A percentile compares a stretch with the other conserved stretches of the same genome.
These are phyloP conservation scores for Alfaro cultratus DNA, from an alignment of 2,797 vertebrate genomes.

Conservation along the genomic window DNA sequence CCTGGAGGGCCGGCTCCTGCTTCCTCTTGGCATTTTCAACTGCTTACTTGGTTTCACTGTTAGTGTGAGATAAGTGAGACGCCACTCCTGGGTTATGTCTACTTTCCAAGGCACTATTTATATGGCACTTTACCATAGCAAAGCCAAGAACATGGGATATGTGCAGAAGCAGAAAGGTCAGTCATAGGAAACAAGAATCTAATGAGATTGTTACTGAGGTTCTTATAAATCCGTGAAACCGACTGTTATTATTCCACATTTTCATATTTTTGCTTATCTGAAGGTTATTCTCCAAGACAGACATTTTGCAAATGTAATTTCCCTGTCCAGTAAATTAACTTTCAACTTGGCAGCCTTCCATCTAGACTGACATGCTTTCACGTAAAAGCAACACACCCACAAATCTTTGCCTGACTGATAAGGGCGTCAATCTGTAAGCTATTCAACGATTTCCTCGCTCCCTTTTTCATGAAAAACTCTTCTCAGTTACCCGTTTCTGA, in stretches of 20 bases:
- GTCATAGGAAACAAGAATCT: not conserved
- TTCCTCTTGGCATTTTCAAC: not conserved
- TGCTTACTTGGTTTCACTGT: not conserved
- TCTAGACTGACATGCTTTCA: constrained; percentile 17
- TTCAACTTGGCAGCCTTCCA: constrained; percentile 39
- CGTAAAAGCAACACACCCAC: constrained; percentile 38
- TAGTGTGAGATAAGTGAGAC: not conserved
- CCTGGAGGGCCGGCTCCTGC: not conserved
- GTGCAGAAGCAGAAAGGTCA: constrained; percentile 17
- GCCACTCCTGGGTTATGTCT: not conserved
- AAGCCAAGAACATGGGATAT: constrained; percentile 30
- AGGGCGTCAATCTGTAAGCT: constrained; percentile 43
- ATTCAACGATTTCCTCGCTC: constrained; percentile 25
- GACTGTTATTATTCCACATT: constrained; percentile 11
- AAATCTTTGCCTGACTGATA: constrained; percentile 47
- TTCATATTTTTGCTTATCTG: constrained; percentile 14
- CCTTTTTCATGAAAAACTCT: constrained; percentile 29
- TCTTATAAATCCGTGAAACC: not conserved
- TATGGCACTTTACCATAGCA: not conserved
- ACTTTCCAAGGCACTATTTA: not conserved
- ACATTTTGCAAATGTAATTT: constrained; percentile 30
- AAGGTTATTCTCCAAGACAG: constrained; percentile 24
- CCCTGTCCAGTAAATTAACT: not conserved
- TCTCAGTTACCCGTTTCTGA: constrained; percentile 2
- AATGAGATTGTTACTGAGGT: not conserved